These are phyloP conservation scores for Parnassius orleans DNA, from an alignment of 2,888 invertebrate species.

Conservation along the genomic window DNA sequence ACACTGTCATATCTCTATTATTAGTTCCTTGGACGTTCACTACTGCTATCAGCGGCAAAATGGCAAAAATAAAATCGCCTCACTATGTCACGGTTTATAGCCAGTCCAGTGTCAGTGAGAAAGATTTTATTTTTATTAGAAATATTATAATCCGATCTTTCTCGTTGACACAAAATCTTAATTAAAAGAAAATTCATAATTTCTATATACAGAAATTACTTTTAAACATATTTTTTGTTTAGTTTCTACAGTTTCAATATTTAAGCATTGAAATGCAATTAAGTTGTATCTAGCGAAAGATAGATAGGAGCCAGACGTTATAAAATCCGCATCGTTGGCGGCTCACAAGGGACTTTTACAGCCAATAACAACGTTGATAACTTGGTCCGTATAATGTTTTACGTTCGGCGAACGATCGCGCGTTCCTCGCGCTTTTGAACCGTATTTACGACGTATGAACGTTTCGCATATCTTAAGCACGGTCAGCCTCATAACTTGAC, in stretches of 20 bases:
- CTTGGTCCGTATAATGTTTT: constrained; percentile 51
- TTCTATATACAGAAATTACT: no score
- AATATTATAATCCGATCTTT: no score
- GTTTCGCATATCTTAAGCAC: not conserved
- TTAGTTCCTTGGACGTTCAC: no score
- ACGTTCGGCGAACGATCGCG: constrained; percentile 14
- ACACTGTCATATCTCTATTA: no score
- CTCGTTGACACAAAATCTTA: no score
- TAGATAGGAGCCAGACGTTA: constrained; percentile 32
- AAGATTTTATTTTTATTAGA: no score
- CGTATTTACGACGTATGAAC: constrained; percentile 6
- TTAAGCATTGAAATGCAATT: constrained; percentile 10
- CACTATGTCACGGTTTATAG: no score
- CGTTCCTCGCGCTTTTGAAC: constrained; percentile 6
- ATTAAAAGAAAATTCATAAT: no score
- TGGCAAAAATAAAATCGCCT: no score
- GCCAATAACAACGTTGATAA: constrained; percentile 54
- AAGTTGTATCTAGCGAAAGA: constrained; percentile 3
- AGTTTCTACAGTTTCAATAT: not conserved
- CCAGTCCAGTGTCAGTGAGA: no score
- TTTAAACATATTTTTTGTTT: no score
- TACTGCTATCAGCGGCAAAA: no score
- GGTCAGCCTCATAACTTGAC: not conserved
- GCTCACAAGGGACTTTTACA: constrained; percentile 48
- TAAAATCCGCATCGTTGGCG: constrained; percentile 47